Evolutionary conservation across 2,797 vertebrate species (phyloP).

Genomic region (Chromobotia macracanthus): DNA sequence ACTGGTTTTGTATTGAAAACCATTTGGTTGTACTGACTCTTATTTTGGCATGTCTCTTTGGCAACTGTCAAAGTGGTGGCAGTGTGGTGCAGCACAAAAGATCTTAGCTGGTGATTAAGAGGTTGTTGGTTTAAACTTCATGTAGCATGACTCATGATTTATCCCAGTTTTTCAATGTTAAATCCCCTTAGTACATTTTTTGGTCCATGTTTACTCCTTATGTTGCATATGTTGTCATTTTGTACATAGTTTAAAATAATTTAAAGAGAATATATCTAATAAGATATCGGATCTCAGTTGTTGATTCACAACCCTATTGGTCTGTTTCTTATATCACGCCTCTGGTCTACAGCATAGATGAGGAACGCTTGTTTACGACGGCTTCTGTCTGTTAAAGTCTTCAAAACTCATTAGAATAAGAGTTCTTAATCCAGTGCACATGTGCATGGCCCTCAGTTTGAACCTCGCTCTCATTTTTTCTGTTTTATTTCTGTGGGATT

Average conservation of each 20-base stretch:
- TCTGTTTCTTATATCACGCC: constrained; percentile 19
- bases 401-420: constrained; percentile 28
- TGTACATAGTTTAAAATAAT: not conserved
- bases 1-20: too few relatives aligned
- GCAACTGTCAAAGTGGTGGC: too few relatives aligned
- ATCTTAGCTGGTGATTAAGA: too few relatives aligned
- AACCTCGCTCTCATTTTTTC: not conserved
- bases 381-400: constrained; percentile 16
- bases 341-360: not conserved
- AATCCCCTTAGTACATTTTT: not conserved
- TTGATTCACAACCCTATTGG: not conserved
- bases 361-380: constrained; percentile 25
- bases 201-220: too few relatives aligned
- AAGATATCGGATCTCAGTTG: not conserved
- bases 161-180: too few relatives aligned
- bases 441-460: constrained; percentile 20
- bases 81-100: too few relatives aligned
- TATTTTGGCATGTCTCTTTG: too few relatives aligned
- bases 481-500: not conserved
- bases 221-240: too few relatives aligned
- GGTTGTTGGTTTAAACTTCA: too few relatives aligned
- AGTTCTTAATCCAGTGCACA: constrained; percentile 19
- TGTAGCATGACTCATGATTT: too few relatives aligned
- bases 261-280: not conserved
- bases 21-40: too few relatives aligned